Base-by-base conservation (phyloP, 2,888 invertebrate genomes). In the Holacanthella duospinosa region DNA sequence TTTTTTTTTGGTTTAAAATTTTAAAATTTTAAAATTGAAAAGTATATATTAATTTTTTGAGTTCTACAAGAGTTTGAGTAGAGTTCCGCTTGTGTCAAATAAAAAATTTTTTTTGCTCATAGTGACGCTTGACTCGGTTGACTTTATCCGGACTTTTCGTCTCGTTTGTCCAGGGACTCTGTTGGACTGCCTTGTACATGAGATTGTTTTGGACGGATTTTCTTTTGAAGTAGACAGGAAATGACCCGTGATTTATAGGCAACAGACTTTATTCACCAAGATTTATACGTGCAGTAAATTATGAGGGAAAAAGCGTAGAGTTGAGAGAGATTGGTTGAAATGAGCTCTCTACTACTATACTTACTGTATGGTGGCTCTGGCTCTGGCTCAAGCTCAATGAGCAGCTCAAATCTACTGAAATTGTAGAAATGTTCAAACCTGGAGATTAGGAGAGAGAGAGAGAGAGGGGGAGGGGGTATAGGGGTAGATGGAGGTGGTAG, bases 221-320 rank as follows among this genome's bases (percentile, higher is more conserved):
- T 60, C 54, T 59, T 63, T 63, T 61, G 63, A 57, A 62, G 59
- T 62, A 61, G 62, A 59, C 64, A 64, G 69, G 69, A 69, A 69
- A 68, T 69, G 68, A 68, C 68, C 69, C 64, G 60, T 68, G 69
- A 69, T 68, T 68, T 69, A 69, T 68, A 57, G 44, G 48, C 57
- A 53, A 63, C 66, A 69, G 66, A 68, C 66, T 68, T 67, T 69
- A 69, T 68, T 69, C 68, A 68, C 59, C 63, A 64, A 66, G 68
- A 68, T 69, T 69, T 68, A 68, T 66, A 68, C 62, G 61, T 59
- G 67, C 62, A 66, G 68, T 69, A 69, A 69, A 69, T 69, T 69
- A 69, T 69, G 66, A 69, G 66, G 64, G 63, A 63, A 62, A 63
- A 64, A 64, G 62, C 21, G 48, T 4, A 4, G 48, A 48, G 48